Evolutionary conservation across 92 coral and sea anemone genomes (phyloP), one percentile per base, ranked within the genome.

Genomic region (Epizoanthus illoricatus): DNA sequence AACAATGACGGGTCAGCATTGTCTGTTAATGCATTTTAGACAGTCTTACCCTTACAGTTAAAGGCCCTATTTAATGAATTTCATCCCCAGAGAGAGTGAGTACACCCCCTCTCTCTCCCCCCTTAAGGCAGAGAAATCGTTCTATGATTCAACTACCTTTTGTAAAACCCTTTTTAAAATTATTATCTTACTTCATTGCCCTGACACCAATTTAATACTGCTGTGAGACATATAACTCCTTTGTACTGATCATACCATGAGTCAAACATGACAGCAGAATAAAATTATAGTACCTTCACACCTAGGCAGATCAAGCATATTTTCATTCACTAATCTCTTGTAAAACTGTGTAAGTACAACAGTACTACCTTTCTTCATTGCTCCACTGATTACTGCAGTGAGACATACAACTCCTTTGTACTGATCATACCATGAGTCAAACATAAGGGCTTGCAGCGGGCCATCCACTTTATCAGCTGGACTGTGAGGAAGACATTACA

Each of bases 391-490:
- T 42, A 96, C 86, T 17, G 99, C 99, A 5, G 94, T 87, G 69
- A 96, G 92, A 68, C 99, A 93, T 52, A 96, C 90, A 24, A 93
- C 97, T 58, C 99, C 99, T 86, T 92, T 91, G 65, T 93, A 96
- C 71, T 94, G 99, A 19, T 96, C 99, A 79, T 96, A 96, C 99
- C 99, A 96, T 11, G 99, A 93, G 73, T 96, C 99, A 80, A 96
- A 93, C 61, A 96, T 86, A 18, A 96, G 86, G 54, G 98, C 94
- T 57, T 86, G 86, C 61, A 96, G 49, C 0, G 94, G 94, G 8
- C 87, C 75, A 23, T 74, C 36, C 0, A 71, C 45, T 61, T 91
- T 87, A 68, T 89, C 84, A 80, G 85, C 86, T 63, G 98, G 99
- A 65, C 98, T 95, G 68, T 0, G 65, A 80, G 16, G 19, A 76